phyloP scores from a whole-genome alignment of 2,797 vertebrate species.

The Anguilla anguilla region DNA sequence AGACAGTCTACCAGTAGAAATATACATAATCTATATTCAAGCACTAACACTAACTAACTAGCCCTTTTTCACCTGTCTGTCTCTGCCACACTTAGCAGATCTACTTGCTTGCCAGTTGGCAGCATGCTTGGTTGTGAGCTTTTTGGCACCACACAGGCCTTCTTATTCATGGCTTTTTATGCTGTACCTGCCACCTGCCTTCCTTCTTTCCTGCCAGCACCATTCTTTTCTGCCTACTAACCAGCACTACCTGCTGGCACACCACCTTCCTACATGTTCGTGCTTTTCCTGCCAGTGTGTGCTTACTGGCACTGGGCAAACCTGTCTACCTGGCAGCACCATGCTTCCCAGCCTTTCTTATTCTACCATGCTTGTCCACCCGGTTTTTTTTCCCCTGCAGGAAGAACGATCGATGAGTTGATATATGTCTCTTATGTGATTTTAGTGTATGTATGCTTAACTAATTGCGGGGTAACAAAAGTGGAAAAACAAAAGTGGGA shows the following conservation, averaged over 20 bases:
- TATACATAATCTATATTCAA: too few relatives aligned
- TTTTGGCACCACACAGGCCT: too few relatives aligned
- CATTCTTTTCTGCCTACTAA: not conserved
- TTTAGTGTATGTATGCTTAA: too few relatives aligned
- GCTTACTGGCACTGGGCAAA: not conserved
- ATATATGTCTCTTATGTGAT: not conserved
- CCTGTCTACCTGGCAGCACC: not conserved
- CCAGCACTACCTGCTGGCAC: not conserved
- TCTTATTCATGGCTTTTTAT: too few relatives aligned
- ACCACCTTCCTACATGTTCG: too few relatives aligned
- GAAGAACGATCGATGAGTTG: not conserved
- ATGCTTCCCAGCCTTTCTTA: not conserved
- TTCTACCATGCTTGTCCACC: not conserved
- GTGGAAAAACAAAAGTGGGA: too few relatives aligned
- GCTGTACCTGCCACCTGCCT: not conserved
- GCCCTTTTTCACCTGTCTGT: not conserved
- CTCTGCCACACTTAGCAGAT: not conserved
- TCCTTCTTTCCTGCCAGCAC: not conserved
- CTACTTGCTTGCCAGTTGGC: too few relatives aligned
- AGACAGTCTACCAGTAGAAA: too few relatives aligned
- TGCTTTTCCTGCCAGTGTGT: not conserved
- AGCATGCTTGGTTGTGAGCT: too few relatives aligned
- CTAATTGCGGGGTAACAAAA: too few relatives aligned
- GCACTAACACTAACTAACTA: too few relatives aligned
- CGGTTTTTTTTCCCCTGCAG: not conserved